A percentile compares a stretch with the other conserved stretches of the same genome.
Evolutionary conservation across 2,113 vertebrate species (phyloP).

Genomic region (Forbesichthys papilliferus): DNA sequence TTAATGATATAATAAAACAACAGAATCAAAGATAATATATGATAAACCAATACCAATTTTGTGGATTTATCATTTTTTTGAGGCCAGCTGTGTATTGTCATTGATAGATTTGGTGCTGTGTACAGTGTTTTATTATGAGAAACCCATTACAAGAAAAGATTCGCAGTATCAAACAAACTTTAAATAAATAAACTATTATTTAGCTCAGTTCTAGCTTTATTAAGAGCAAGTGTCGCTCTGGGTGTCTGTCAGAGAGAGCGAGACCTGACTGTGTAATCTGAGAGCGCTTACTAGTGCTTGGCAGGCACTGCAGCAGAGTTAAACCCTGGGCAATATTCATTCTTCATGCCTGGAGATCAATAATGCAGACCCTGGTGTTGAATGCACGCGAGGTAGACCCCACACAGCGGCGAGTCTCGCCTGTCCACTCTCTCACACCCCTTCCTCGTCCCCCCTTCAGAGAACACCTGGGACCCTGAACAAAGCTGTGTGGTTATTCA

Average conservation of each 20-base stretch:
- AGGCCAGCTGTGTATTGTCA: neutral
- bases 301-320: slow-evolving; percentile 35
- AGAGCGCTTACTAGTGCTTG: slow-evolving; percentile 38
- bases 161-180: no score
- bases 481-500: slow-evolving; percentile 15
- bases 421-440: slow-evolving; percentile 15
- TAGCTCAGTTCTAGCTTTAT: slow-evolving; percentile 23
- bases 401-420: slow-evolving; percentile 51
- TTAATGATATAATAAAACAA: no score
- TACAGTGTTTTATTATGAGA: no score
- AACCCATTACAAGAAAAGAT: no score
- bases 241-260: slow-evolving; percentile 16
- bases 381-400: slow-evolving; percentile 52
- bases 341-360: slow-evolving; percentile 56
- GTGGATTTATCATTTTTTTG: neutral
- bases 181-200: neutral
- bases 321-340: slow-evolving; percentile 53
- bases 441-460: slow-evolving; percentile 9
- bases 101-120: neutral
- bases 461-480: slow-evolving; percentile 17
- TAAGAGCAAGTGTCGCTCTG: slow-evolving; percentile 23
- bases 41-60: neutral
- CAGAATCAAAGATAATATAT: neutral
- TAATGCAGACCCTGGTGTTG: slow-evolving; percentile 38
- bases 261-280: slow-evolving; percentile 17